A percentile compares a stretch with the other conserved stretches of the same genome.
Evolutionary conservation across 2,797 vertebrate species (phyloP).

Genomic region (Pitangus sulphuratus): DNA sequence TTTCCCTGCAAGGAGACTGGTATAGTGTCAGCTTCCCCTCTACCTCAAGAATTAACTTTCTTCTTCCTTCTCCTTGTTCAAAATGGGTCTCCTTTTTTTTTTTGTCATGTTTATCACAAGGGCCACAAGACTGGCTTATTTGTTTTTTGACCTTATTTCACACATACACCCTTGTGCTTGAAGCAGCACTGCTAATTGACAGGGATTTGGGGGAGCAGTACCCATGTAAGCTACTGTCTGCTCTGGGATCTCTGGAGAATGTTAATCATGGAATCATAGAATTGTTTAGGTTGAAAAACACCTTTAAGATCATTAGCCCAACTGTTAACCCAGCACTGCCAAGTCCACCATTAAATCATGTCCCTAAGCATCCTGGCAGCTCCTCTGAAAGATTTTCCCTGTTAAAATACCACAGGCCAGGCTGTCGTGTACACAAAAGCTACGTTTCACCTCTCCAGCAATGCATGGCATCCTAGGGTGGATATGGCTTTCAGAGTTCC

Average conservation of each 20-base stretch:
- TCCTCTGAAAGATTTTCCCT: neutral
- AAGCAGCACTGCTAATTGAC: neutral
- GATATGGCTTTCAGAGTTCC: neutral
- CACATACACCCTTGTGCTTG: neutral
- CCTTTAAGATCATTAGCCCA: neutral
- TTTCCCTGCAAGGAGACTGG: neutral
- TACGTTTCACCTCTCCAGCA: neutral
- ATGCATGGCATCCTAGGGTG: neutral
- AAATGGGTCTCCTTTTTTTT: neutral
- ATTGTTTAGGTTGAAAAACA: neutral
- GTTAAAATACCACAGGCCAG: neutral
- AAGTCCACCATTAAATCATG: neutral
- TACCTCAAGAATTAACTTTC: neutral
- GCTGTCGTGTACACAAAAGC: neutral
- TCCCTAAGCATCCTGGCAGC: neutral
- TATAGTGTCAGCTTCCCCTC: fast-evolving
- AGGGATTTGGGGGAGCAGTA: neutral
- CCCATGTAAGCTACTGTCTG: neutral
- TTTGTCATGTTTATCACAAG: neutral
- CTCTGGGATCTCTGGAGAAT: neutral
- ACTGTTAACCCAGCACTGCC: neutral
- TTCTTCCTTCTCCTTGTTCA: neutral
- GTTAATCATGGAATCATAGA: neutral
- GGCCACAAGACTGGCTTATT: neutral
- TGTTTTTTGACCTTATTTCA: neutral